Evolutionary conservation across 2,797 vertebrate genomes (phyloP).

Genomic region (Syncerus caffer): DNA sequence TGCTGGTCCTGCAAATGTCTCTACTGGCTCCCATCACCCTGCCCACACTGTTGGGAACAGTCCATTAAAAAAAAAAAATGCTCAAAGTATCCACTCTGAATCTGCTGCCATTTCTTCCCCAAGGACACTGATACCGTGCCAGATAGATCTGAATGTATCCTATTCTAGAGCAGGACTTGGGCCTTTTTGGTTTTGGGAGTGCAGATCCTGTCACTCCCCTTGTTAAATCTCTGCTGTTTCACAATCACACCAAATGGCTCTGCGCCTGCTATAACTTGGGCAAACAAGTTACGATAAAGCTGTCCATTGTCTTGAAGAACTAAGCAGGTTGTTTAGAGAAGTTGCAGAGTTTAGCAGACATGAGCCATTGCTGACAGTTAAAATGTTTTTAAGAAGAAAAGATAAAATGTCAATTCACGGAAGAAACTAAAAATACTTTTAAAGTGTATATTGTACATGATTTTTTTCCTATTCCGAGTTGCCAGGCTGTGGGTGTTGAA

Average conservation of each 20-base stretch:
- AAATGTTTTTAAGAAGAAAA: constrained; percentile 52
- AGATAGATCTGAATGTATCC: background rate
- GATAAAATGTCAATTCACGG: constrained; percentile 55
- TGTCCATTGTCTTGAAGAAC: constrained; percentile 16
- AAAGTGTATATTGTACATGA: constrained; percentile 16
- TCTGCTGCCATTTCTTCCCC: background rate
- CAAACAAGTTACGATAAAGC: background rate
- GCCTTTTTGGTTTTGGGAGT: background rate
- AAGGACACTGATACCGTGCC: background rate
- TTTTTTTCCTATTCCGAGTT: background rate
- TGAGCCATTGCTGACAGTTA: constrained; percentile 32
- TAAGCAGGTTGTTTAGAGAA: background rate
- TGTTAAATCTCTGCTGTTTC: background rate
- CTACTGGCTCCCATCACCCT: background rate
- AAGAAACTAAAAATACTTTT: constrained; percentile 59
- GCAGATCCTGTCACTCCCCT: background rate
- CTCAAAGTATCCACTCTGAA: background rate
- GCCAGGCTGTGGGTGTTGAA: constrained; percentile 61
- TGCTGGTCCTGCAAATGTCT: background rate
- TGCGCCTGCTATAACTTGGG: background rate
- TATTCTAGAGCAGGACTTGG: background rate
- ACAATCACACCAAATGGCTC: background rate
- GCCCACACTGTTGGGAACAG: background rate
- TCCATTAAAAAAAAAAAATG: background rate
- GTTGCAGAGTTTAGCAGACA: background rate